Percentiles rank a stretch among this genome's conserved stretches.
phyloP scores from a whole-genome alignment of 2,888 invertebrate genomes.

The Caenorhabditis sp. region DNA sequence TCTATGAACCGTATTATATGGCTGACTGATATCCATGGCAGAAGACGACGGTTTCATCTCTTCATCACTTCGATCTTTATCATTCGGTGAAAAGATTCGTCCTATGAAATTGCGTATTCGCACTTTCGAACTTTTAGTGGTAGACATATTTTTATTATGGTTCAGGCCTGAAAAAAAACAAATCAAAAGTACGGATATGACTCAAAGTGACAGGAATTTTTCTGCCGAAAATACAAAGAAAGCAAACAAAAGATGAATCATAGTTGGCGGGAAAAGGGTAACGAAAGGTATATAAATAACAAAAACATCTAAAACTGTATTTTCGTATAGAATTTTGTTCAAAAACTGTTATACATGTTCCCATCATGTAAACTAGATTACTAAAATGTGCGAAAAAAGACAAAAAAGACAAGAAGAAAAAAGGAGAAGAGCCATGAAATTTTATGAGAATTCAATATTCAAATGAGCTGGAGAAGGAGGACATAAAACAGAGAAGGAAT shows the following conservation, averaged over 20 bases:
- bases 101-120: conserved; percentile 55
- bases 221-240: neutral
- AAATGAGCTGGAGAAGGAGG: neutral
- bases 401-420: neutral
- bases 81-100: conserved; percentile 54
- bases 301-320: no score
- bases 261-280: no score
- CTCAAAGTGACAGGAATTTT: neutral
- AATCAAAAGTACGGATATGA: conserved; percentile 1
- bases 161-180: neutral
- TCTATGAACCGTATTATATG: conserved; percentile 67
- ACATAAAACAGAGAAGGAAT: neutral
- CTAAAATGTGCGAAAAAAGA: neutral
- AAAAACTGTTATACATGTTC: no score
- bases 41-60: conserved; percentile 44
- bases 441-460: conserved; percentile 3
- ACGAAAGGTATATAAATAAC: no score
- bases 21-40: conserved; percentile 63
- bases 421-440: conserved; percentile 1
- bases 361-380: no score
- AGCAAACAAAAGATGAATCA: neutral
- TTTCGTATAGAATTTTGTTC: no score
- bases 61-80: conserved; percentile 43
- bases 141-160: conserved; percentile 29
- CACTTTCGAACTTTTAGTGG: conserved; percentile 44